phyloP scores from a whole-genome alignment of 2,113 vertebrate species.

The Scytalopus superciliaris region DNA sequence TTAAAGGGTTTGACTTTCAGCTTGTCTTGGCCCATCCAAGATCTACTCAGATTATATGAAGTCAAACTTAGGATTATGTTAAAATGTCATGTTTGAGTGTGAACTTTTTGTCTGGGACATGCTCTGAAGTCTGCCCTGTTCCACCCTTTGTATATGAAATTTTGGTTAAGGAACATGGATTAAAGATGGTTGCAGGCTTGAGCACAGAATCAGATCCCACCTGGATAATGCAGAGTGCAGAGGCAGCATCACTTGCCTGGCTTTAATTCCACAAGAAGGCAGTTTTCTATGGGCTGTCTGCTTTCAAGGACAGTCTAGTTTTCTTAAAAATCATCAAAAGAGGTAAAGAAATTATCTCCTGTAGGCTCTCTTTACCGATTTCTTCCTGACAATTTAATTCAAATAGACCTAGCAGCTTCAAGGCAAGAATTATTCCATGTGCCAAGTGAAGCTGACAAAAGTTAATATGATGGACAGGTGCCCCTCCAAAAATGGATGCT shows the following conservation, averaged over 20 bases:
- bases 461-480: neutral
- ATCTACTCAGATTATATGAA: neutral
- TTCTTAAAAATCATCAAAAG: neutral
- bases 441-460: neutral
- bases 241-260: neutral
- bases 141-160: rapidly evolving
- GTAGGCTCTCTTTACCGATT: slow-evolving; percentile 1
- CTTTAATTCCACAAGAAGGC: neutral
- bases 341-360: neutral
- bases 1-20: neutral
- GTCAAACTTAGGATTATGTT: neutral
- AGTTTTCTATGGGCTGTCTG: neutral
- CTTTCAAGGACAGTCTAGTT: neutral
- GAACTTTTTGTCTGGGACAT: neutral
- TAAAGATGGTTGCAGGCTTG: neutral
- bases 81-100: neutral
- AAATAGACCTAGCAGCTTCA: slow-evolving; percentile 1
- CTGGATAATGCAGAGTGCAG: neutral
- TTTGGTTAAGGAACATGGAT: neutral
- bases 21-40: neutral
- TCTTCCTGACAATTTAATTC: slow-evolving; percentile 33
- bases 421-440: neutral
- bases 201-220: neutral
- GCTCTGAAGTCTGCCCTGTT: neutral
- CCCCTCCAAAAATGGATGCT: neutral